phyloP scores from a whole-genome alignment of 2,113 vertebrate genomes.

The Porphyrio hochstetteri region DNA sequence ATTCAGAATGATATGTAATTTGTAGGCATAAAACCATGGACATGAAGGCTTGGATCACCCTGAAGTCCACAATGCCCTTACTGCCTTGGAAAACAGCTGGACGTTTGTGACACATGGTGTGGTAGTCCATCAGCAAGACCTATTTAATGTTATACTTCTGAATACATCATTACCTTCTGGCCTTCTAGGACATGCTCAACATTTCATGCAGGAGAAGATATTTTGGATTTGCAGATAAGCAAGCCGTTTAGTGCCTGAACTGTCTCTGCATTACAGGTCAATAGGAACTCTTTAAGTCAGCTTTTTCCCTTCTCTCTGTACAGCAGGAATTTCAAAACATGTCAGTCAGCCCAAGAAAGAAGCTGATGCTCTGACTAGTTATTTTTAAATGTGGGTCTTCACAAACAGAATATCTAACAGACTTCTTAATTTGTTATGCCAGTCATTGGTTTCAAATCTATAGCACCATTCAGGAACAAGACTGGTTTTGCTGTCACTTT shows the following conservation, averaged over 20 bases:
- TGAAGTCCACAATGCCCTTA: not conserved
- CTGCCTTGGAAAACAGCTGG: not conserved
- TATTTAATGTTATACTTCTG: not conserved
- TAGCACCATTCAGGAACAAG: not conserved
- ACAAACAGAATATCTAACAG: slow-evolving; percentile 39
- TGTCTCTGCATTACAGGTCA: slow-evolving; percentile 32
- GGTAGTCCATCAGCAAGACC: not conserved
- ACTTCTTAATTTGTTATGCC: slow-evolving; percentile 37
- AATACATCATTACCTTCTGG: not conserved
- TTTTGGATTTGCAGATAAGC: not conserved
- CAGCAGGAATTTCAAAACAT: slow-evolving; percentile 61
- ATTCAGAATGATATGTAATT: not conserved
- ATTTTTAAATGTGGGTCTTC: slow-evolving; percentile 49
- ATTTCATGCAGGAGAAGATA: not conserved
- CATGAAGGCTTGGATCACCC: not conserved
- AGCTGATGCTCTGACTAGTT: slow-evolving; percentile 52
- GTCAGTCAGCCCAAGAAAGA: slow-evolving; percentile 56
- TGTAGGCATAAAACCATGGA: not conserved
- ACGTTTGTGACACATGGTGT: fast-evolving
- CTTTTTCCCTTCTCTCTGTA: slow-evolving; percentile 38
- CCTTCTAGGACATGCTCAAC: not conserved
- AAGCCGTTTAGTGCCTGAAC: slow-evolving; percentile 8
- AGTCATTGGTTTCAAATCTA: slow-evolving; percentile 4
- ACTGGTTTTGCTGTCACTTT: not conserved
- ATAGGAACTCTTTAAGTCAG: slow-evolving; percentile 51